Evolutionary conservation across 1,140 invertebrate species (phyloP), one percentile per base, ranked within the genome.

Genomic region (Parapsyche elsis): DNA sequence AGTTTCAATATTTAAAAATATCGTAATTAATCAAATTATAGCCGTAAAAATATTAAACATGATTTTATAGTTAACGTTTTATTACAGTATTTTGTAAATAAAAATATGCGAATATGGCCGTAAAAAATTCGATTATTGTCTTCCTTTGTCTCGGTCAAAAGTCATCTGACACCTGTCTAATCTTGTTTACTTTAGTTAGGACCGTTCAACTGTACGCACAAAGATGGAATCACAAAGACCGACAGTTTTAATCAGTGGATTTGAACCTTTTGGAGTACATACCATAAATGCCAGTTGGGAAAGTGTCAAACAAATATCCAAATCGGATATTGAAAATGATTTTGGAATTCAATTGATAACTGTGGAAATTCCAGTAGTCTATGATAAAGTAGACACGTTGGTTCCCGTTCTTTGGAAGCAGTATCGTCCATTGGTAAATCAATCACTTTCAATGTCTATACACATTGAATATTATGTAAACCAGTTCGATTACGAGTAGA

Each of bases 221-320:
- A 61, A 67, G 7, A 67, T 67, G 64, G 23, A 67, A 30, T 14
- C 21, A 26, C 1, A 7, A 5, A 45, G 16, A 30, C 67, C 24
- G 0, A 44, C 14, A 9, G 71, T 73, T 4, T 46, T 94, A 16
- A 88, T 94, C 71, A 92, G 92, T 82, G 95, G 94, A 14, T 96
- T 95, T 88, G 94, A 94, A 12, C 94, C 94, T 30, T 96, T 95
- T 87, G 86, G 88, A 26, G 84, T 85, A 10, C 92, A 95, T 84
- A 85, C 85, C 23, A 86, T 94, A 9, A 96, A 96, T 85, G 92
- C 94, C 0, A 95, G 94, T 85, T 95, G 94, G 94, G 91, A 94
- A 84, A 91, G 92, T 19, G 94, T 94, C 0, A 92, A 92, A 84
- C 84, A 91, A 76, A 85, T 94, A 78, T 87, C 89, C 30, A 86